These are phyloP conservation scores for Chymomyza procnemis DNA, from an alignment of 2,888 invertebrate species.

Conservation along the genomic window DNA sequence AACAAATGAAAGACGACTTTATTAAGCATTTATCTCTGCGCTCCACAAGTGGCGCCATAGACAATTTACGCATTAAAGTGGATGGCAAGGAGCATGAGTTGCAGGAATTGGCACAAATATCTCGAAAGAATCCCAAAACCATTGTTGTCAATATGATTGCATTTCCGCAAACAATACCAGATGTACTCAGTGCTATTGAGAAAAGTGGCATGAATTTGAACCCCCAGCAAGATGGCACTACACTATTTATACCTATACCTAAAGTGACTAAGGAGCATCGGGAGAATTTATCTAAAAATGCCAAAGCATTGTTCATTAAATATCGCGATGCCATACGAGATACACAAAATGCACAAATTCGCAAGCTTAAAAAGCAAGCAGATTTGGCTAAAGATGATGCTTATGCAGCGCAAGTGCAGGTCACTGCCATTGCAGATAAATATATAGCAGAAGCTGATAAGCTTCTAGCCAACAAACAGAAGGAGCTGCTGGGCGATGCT, in stretches of 20 bases:
- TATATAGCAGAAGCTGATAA: constrained; percentile 84
- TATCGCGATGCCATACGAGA: constrained; percentile 88
- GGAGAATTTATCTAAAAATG: constrained; percentile 91
- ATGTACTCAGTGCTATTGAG: constrained; percentile 86
- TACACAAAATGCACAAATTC: constrained; percentile 85
- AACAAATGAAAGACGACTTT: constrained; percentile 88
- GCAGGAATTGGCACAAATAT: constrained; percentile 92
- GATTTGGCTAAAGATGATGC: constrained; percentile 85
- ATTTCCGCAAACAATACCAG: constrained; percentile 91
- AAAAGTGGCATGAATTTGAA: constrained; percentile 93
- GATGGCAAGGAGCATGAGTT: constrained; percentile 90
- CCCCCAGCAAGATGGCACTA: constrained; percentile 96
- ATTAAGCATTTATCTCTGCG: constrained; percentile 88
- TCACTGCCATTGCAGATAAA: constrained; percentile 84
- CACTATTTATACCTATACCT: constrained; percentile 91
- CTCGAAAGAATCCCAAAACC: constrained; percentile 91
- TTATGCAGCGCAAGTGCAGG: constrained; percentile 84
- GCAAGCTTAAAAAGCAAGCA: constrained; percentile 85
- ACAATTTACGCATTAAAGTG: constrained; percentile 85
- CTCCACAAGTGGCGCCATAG: constrained; percentile 89
- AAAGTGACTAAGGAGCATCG: constrained; percentile 96
- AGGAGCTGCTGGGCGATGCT: constrained; percentile 84
- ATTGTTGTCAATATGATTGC: constrained; percentile 89
- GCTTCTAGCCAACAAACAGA: constrained; percentile 84
- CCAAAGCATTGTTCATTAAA: constrained; percentile 88